Percentiles rank a stretch among this genome's conserved stretches.
Conservation (phyloP, 2,113 vertebrate genomes). For the Leuciscus idus region DNA sequence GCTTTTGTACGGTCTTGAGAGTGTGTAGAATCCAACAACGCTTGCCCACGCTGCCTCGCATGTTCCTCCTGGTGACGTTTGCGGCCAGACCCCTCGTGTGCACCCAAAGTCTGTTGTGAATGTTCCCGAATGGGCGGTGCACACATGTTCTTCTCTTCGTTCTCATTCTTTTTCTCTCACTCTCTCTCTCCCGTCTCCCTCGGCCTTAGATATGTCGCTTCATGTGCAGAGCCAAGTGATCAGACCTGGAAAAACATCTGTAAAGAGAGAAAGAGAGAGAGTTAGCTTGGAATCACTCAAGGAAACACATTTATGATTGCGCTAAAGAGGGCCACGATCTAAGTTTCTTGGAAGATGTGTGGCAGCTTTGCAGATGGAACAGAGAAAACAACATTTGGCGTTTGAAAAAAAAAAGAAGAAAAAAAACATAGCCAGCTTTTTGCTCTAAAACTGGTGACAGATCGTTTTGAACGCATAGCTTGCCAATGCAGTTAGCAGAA, state of each 20-base stretch:
- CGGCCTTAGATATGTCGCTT: slow-evolving; percentile 91
- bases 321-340: slow-evolving; percentile 14
- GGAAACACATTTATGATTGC: slow-evolving; percentile 10
- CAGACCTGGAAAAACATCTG: slow-evolving; percentile 98
- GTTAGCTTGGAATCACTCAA: neutral
- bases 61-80: slow-evolving; percentile 43
- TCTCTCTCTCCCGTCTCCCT: slow-evolving; percentile 32
- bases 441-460: slow-evolving; percentile 42
- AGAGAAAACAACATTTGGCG: slow-evolving; percentile 60
- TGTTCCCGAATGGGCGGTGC: slow-evolving; percentile 53
- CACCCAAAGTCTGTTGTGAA: slow-evolving; percentile 33
- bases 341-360: slow-evolving; percentile 43
- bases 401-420: slow-evolving; percentile 15
- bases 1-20: slow-evolving; percentile 57
- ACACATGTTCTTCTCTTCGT: slow-evolving; percentile 53
- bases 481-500: slow-evolving; percentile 42
- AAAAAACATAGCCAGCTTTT: slow-evolving; percentile 45
- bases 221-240: slow-evolving; percentile 97
- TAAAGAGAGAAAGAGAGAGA: slow-evolving; percentile 57
- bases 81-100: slow-evolving; percentile 20
- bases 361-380: slow-evolving; percentile 57
- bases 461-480: slow-evolving; percentile 30
- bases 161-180: slow-evolving; percentile 42
- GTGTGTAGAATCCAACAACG: slow-evolving; percentile 71
- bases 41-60: slow-evolving; percentile 61